phyloP scores from a whole-genome alignment of 2,113 vertebrate genomes.

The Aegithalos caudatus region DNA sequence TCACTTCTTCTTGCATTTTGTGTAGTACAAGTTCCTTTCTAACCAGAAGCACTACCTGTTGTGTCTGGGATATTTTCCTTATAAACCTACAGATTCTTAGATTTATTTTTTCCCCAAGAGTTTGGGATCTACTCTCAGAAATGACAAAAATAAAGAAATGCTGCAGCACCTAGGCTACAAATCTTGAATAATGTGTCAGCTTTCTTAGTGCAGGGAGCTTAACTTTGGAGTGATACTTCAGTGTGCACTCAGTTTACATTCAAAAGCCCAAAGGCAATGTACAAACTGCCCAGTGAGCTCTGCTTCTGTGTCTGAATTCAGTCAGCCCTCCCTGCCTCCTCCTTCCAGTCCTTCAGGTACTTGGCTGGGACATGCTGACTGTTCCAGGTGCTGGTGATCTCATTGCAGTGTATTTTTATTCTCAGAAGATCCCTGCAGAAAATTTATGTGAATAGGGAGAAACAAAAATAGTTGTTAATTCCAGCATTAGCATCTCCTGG shows the following conservation, averaged over 20 bases:
- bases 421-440: neutral
- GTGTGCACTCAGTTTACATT: neutral
- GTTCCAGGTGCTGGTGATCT: neutral
- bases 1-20: neutral
- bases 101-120: neutral
- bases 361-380: neutral
- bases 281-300: neutral
- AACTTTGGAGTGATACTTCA: neutral
- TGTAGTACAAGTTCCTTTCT: neutral
- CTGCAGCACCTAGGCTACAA: neutral
- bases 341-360: neutral
- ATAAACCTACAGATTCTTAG: neutral
- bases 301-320: neutral
- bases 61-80: fast-evolving
- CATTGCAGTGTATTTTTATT: neutral
- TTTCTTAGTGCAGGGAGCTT: neutral
- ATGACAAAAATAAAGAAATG: neutral
- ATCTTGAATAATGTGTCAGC: neutral
- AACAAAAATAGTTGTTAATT: neutral
- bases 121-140: neutral
- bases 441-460: neutral
- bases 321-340: neutral
- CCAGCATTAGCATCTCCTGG: neutral
- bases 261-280: neutral
- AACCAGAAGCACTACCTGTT: neutral